Conservation (phyloP, 2,797 vertebrate species). For the Discoglossus pictus region DNA sequence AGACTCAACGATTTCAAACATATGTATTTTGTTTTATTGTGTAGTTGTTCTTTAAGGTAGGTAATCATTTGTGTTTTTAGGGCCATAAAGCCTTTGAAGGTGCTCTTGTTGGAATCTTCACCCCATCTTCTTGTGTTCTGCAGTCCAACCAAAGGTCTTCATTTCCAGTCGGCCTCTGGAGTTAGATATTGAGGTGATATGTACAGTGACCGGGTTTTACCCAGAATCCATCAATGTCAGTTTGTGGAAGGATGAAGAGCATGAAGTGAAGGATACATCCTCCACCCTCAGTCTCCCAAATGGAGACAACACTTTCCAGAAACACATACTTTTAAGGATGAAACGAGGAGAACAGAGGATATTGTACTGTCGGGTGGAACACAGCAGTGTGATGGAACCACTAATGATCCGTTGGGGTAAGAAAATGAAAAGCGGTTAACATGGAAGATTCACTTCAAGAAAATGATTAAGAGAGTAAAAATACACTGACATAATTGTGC, state of each 20-base stretch:
- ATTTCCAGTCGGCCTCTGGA: neutral
- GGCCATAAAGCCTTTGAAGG: no score
- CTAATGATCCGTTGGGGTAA: neutral
- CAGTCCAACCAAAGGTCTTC: slow-evolving; percentile 7
- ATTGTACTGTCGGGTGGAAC: slow-evolving; percentile 1
- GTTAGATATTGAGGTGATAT: neutral
- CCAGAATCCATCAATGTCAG: slow-evolving; percentile 8
- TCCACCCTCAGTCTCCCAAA: slow-evolving; percentile 5
- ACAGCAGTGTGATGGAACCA: neutral
- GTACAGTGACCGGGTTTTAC: neutral
- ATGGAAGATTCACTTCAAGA: no score
- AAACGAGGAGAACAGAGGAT: neutral
- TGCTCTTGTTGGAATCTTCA: no score
- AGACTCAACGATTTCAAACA: no score
- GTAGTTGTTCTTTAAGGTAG: no score
- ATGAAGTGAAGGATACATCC: neutral
- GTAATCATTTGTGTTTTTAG: no score
- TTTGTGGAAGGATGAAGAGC: slow-evolving; percentile 4
- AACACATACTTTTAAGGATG: neutral
- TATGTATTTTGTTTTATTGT: no score
- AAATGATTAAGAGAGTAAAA: no score
- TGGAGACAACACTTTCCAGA: slow-evolving; percentile 1
- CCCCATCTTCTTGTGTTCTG: no score
- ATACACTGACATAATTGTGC: no score
- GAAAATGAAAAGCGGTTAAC: no score